Percentiles rank a stretch among this genome's conserved stretches.
These are phyloP conservation scores for Stylophora pistillata DNA, from an alignment of 64 coral and sea anemone genomes.

Conservation along the genomic window DNA sequence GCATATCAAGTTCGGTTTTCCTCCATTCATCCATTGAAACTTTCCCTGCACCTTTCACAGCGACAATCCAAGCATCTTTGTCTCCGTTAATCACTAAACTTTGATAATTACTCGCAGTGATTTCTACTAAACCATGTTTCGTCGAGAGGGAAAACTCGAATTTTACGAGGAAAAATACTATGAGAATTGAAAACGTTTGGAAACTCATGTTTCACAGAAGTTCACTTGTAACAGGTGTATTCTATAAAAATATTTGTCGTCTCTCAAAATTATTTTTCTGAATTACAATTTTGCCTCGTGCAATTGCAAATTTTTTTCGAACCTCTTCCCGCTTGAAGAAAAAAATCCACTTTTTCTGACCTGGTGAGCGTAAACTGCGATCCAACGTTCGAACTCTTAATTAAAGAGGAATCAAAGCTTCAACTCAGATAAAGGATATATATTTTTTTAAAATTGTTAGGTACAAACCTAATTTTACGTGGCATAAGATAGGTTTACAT, in stretches of 20 bases:
- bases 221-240: conserved; percentile 4
- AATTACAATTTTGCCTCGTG: neutral
- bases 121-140: conserved; percentile 58
- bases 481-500: conserved; percentile 15
- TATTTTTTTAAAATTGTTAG: neutral
- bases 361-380: neutral
- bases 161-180: conserved; percentile 6
- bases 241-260: neutral
- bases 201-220: neutral
- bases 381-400: neutral
- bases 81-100: conserved; percentile 44
- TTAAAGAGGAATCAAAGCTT: neutral
- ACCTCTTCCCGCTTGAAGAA: neutral
- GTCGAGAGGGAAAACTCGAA: neutral
- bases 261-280: neutral
- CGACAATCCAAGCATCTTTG: conserved; percentile 89
- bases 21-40: conserved; percentile 62
- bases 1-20: conserved; percentile 48
- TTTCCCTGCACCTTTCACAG: conserved; percentile 67
- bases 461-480: conserved; percentile 5
- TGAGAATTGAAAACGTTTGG: neutral
- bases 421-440: neutral
- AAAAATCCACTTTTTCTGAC: neutral
- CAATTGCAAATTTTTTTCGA: neutral
- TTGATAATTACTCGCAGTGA: conserved; percentile 73